Percentiles rank a stretch among this genome's conserved stretches.
phyloP scores from a whole-genome alignment of 2,888 invertebrate genomes.

The Ethmia dodecea region DNA sequence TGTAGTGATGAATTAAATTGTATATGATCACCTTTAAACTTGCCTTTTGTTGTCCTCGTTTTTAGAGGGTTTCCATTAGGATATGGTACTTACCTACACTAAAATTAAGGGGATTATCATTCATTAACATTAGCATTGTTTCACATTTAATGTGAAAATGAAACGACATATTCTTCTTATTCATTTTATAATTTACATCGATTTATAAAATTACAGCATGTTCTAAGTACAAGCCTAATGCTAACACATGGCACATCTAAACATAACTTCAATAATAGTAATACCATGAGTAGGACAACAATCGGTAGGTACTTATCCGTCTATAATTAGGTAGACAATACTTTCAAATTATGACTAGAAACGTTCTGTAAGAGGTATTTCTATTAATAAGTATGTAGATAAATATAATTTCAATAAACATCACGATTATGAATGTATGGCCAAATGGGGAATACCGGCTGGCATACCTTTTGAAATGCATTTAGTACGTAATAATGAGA shows the following conservation, averaged over 20 bases:
- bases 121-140: no score
- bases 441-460: no score
- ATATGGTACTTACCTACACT: no score
- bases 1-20: no score
- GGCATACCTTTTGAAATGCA: no score
- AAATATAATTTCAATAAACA: not conserved
- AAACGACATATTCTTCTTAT: conserved; percentile 4
- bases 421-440: no score
- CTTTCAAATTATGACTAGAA: conserved; percentile 2
- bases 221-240: conserved; percentile 15
- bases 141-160: conserved; percentile 10
- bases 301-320: not conserved
- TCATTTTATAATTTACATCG: conserved; percentile 49
- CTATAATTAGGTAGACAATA: no score
- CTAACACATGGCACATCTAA: conserved; percentile 9
- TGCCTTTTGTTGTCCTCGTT: no score
- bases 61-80: no score
- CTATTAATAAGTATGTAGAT: not conserved
- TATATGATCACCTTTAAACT: no score
- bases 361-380: not conserved
- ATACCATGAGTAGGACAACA: not conserved
- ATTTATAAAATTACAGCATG: conserved; percentile 46
- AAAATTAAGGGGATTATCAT: no score
- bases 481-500: no score
- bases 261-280: conserved; percentile 3